Evolutionary conservation across 2,797 vertebrate species (phyloP).

Genomic region (Clarias fuscus): DNA sequence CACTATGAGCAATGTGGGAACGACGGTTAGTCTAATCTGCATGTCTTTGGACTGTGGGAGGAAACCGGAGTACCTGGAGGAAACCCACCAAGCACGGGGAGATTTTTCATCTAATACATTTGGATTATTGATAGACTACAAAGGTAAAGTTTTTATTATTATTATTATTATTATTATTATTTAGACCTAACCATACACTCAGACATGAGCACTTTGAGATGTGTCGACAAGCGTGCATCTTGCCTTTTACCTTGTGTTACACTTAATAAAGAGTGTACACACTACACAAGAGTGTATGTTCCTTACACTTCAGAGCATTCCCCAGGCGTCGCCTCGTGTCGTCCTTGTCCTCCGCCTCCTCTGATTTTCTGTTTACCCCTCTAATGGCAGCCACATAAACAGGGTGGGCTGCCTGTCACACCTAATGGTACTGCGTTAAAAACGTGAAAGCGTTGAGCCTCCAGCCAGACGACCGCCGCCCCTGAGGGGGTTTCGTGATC

Average conservation of each 20-base stretch:
- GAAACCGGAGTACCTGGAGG: too few relatives aligned
- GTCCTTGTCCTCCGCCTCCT: conserved; percentile 55
- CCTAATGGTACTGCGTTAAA: conserved; percentile 83
- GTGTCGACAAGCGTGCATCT: not conserved
- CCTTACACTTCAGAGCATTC: conserved; percentile 56
- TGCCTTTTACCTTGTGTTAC: not conserved
- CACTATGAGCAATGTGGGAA: too few relatives aligned
- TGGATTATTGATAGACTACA: not conserved
- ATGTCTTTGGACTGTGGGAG: too few relatives aligned
- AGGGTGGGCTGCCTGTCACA: conserved; percentile 89
- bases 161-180: too few relatives aligned
- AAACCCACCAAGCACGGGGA: too few relatives aligned
- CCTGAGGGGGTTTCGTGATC: conserved; percentile 83
- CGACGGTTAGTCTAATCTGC: too few relatives aligned
- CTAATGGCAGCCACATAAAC: conserved; percentile 86
- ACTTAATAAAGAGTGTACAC: not conserved
- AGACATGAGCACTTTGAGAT: not conserved
- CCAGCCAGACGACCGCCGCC: conserved; percentile 64
- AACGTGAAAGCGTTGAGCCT: conserved; percentile 76
- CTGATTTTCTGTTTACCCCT: conserved; percentile 65
- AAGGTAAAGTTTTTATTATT: not conserved
- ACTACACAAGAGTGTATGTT: not conserved
- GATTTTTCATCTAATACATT: not conserved
- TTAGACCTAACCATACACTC: too few relatives aligned
- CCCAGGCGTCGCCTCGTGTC: conserved; percentile 45